These are phyloP conservation scores for Drosophila paranaensis DNA, from an alignment of 2,888 invertebrate species.

Conservation along the genomic window DNA sequence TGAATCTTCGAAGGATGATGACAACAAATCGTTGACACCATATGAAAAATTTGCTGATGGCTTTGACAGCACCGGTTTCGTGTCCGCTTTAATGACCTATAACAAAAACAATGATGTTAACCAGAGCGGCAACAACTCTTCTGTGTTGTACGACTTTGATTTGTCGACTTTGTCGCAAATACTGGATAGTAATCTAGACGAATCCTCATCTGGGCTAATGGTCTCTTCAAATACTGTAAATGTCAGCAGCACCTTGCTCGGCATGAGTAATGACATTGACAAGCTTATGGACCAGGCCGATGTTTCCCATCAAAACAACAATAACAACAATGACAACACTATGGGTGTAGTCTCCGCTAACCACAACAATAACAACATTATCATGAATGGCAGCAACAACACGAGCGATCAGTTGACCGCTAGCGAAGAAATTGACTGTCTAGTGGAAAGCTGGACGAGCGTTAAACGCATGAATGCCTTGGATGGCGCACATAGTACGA, in stretches of 20 bases:
- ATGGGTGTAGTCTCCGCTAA: conserved; percentile 46
- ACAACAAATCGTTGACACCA: conserved; percentile 74
- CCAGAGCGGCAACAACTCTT: conserved; percentile 66
- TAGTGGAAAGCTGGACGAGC: conserved; percentile 80
- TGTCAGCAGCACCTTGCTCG: conserved; percentile 56
- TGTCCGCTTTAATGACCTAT: conserved; percentile 75
- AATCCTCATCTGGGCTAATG: conserved; percentile 52
- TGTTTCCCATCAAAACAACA: conserved; percentile 62
- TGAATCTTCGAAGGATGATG: conserved; percentile 74
- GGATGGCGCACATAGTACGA: conserved; percentile 46
- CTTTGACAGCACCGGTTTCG: conserved; percentile 83
- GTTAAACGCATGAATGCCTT: conserved; percentile 81
- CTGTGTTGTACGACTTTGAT: conserved; percentile 73
- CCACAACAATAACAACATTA: conserved; percentile 53
- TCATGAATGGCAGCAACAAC: conserved; percentile 59
- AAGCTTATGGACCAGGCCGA: conserved; percentile 72
- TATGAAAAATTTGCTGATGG: conserved; percentile 82
- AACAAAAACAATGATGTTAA: conserved; percentile 66
- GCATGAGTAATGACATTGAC: conserved; percentile 73
- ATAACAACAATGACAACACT: conserved; percentile 47
- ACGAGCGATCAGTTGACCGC: conserved; percentile 64
- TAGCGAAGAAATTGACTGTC: conserved; percentile 81
- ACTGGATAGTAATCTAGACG: conserved; percentile 68
- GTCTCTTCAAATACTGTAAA: conserved; percentile 67
- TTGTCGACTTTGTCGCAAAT: conserved; percentile 69